phyloP scores from a whole-genome alignment of 2,113 vertebrate genomes.

The Patagioenas fasciata region DNA sequence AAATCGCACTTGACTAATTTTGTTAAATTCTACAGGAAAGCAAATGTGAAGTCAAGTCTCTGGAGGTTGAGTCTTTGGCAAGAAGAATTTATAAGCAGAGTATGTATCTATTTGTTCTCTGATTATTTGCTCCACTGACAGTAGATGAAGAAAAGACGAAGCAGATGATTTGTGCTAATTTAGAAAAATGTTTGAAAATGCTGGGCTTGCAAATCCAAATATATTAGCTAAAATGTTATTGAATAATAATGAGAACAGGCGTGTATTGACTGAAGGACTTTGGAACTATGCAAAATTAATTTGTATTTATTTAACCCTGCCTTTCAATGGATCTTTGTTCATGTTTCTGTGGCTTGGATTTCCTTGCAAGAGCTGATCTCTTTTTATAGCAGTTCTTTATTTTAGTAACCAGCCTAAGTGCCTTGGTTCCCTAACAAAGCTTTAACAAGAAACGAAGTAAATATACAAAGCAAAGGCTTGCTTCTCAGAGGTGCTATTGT shows the following conservation, averaged over 20 bases:
- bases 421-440: constrained; percentile 50
- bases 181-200: constrained; percentile 64
- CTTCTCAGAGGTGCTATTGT: constrained; percentile 62
- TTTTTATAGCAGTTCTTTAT: constrained; percentile 52
- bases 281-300: constrained; percentile 59
- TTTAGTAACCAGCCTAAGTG: constrained; percentile 61
- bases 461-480: constrained; percentile 58
- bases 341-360: constrained; percentile 40
- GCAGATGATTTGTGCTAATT: constrained; percentile 67
- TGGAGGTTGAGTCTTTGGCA: constrained; percentile 44
- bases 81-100: constrained; percentile 42
- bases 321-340: constrained; percentile 59
- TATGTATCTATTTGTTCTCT: constrained; percentile 64
- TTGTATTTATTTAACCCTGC: constrained; percentile 67
- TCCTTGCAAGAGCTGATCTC: constrained; percentile 45
- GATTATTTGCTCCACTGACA: constrained; percentile 55
- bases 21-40: constrained; percentile 65
- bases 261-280: constrained; percentile 48
- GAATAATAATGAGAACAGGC: constrained; percentile 61
- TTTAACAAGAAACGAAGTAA: constrained; percentile 60
- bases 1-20: constrained; percentile 61
- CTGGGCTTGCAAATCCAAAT: constrained; percentile 57
- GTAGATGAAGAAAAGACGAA: constrained; percentile 55
- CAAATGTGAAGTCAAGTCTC: constrained; percentile 65
- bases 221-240: constrained; percentile 56